Conservation (phyloP, 2,888 invertebrate species). For the Hedychridium roseum region DNA sequence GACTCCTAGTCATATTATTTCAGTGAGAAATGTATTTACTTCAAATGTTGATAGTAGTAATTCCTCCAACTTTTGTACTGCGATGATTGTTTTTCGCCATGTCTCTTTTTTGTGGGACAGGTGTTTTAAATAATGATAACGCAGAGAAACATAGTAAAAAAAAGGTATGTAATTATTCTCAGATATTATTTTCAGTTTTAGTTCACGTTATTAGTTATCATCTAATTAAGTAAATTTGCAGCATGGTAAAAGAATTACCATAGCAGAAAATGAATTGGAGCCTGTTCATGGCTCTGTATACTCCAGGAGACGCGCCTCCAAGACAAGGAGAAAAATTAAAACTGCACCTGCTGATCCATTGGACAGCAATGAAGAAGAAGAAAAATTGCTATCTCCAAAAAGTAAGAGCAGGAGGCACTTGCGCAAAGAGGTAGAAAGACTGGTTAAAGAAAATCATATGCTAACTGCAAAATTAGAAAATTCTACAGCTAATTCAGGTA, state of each 20-base stretch:
- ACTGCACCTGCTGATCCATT: constrained; percentile 10
- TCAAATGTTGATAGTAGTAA: too few species aligned
- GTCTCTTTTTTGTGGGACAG: constrained; percentile 44
- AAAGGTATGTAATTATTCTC: constrained; percentile 25
- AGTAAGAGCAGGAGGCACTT: constrained; percentile 36
- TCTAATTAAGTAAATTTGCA: constrained; percentile 15
- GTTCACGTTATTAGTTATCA: too few species aligned
- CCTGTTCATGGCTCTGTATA: constrained; percentile 33
- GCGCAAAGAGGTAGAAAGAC: constrained; percentile 38
- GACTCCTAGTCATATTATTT: too few species aligned
- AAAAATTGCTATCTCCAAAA: constrained; percentile 23
- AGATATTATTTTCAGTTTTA: neutral
- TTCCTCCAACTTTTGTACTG: too few species aligned
- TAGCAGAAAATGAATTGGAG: constrained; percentile 33
- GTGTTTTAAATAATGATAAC: constrained; percentile 31
- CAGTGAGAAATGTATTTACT: too few species aligned
- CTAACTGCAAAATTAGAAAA: constrained; percentile 31
- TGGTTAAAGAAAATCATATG: constrained; percentile 37
- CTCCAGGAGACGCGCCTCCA: constrained; percentile 32
- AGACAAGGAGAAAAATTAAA: constrained; percentile 30
- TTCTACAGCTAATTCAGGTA: constrained; percentile 31
- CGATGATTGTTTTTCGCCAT: constrained; percentile 20
- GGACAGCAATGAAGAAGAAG: constrained; percentile 22
- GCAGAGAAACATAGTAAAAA: constrained; percentile 24
- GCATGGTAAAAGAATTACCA: constrained; percentile 33